Conservation (phyloP, 2,888 invertebrate genomes). For the Sicus ferrugineus region DNA sequence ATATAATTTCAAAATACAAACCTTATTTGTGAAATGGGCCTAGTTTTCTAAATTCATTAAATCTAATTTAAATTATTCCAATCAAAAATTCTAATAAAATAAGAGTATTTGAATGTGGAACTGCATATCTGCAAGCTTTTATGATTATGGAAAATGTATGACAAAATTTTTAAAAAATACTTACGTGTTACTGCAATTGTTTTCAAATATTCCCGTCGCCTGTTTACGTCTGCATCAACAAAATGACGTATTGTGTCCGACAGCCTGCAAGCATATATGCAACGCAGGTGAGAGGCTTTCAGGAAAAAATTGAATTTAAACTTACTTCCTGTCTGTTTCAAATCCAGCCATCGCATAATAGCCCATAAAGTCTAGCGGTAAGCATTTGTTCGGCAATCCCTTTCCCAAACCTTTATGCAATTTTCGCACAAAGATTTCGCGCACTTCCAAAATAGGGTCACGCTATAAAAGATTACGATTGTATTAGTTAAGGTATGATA, state of each 20-base stretch:
- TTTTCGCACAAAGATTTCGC: constrained; percentile 88
- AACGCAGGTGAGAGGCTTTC: too few species aligned
- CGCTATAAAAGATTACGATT: constrained; percentile 65
- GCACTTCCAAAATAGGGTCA: constrained; percentile 81
- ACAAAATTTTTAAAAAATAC: constrained; percentile 30
- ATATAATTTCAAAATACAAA: too few species aligned
- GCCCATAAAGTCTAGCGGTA: constrained; percentile 97
- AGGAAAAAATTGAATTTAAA: too few species aligned
- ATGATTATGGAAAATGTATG: too few species aligned
- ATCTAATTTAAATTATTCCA: too few species aligned
- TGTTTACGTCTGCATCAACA: constrained; percentile 88
- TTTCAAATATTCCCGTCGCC: constrained; percentile 90
- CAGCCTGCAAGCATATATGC: constrained; percentile 52
- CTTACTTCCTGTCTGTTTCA: constrained; percentile 82
- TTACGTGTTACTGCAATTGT: constrained; percentile 72
- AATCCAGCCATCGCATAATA: constrained; percentile 91
- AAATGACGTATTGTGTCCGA: constrained; percentile 73
- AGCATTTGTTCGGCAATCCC: constrained; percentile 86
- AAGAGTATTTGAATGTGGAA: too few species aligned
- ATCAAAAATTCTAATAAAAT: too few species aligned
- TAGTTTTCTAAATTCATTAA: too few species aligned
- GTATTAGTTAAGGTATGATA: background rate
- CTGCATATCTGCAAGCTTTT: too few species aligned
- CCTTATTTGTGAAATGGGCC: too few species aligned
- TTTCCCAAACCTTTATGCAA: constrained; percentile 87